Percentiles rank a stretch among this genome's conserved stretches.
phyloP scores from a whole-genome alignment of 2,888 invertebrate genomes.

The Harmothoe impar region DNA sequence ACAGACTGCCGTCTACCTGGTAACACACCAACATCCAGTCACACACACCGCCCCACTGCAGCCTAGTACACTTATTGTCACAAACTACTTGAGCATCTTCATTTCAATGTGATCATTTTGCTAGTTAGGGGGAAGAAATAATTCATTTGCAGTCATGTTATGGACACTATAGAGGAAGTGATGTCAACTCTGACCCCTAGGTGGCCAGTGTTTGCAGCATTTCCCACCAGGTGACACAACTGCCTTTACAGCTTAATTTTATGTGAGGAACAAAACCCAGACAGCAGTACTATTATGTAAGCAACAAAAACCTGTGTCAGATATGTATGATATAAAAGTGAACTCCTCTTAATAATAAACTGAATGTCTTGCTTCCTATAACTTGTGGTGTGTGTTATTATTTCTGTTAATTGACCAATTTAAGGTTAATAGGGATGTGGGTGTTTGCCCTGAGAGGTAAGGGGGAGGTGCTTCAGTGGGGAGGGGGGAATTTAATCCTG shows the following conservation, averaged over 20 bases:
- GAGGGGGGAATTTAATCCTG: no score
- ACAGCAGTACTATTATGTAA: background rate
- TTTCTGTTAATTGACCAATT: no score
- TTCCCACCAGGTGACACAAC: background rate
- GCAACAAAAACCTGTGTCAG: slow-evolving; percentile 28
- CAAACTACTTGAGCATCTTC: background rate
- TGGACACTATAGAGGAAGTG: background rate
- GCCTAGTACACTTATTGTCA: slow-evolving; percentile 10
- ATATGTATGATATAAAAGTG: slow-evolving; percentile 23
- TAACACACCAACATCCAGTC: background rate
- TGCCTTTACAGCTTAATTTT: slow-evolving; percentile 42
- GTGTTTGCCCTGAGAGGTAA: no score
- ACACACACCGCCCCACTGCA: background rate
- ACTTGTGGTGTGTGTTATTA: background rate
- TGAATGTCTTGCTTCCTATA: slow-evolving; percentile 58
- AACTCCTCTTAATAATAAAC: slow-evolving; percentile 52
- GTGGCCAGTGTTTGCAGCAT: background rate
- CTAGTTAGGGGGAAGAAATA: background rate
- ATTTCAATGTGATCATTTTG: slow-evolving; percentile 11
- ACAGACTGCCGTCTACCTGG: background rate
- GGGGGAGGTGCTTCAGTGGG: no score
- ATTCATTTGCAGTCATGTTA: background rate
- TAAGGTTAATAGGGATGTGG: no score
- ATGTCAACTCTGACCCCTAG: background rate
- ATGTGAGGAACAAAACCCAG: background rate